A percentile compares a stretch with the other conserved stretches of the same genome.
phyloP scores from a whole-genome alignment of 2,797 vertebrate genomes.

The Cuniculus paca region DNA sequence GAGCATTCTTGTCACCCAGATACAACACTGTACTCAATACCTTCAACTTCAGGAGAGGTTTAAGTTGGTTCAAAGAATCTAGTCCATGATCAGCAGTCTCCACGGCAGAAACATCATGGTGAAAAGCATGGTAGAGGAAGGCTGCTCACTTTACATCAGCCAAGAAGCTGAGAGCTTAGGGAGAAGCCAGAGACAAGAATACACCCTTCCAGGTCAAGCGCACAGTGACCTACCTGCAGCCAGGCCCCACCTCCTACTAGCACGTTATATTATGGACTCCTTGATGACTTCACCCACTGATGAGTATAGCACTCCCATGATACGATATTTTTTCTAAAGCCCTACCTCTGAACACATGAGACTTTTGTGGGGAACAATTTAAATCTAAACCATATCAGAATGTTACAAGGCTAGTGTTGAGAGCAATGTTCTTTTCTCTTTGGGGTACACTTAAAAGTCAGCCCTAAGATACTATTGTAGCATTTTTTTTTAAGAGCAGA shows the following conservation, averaged over 20 bases:
- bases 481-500: too few species aligned
- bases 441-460: neutral
- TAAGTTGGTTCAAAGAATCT: neutral
- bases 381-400: neutral
- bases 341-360: neutral
- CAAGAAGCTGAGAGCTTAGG: neutral
- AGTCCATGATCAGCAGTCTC: neutral
- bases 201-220: neutral
- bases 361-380: neutral
- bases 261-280: neutral
- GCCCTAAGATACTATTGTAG: neutral
- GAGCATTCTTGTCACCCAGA: neutral
- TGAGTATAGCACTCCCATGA: neutral
- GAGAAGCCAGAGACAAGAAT: neutral
- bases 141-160: neutral
- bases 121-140: neutral
- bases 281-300: neutral
- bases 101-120: neutral
- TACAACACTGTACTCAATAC: neutral
- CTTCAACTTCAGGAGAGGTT: neutral
- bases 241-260: neutral
- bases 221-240: neutral
- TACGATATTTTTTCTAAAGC: neutral
- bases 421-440: neutral
- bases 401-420: neutral